phyloP scores from a whole-genome alignment of 2,797 vertebrate species.

The Danio kyathit region DNA sequence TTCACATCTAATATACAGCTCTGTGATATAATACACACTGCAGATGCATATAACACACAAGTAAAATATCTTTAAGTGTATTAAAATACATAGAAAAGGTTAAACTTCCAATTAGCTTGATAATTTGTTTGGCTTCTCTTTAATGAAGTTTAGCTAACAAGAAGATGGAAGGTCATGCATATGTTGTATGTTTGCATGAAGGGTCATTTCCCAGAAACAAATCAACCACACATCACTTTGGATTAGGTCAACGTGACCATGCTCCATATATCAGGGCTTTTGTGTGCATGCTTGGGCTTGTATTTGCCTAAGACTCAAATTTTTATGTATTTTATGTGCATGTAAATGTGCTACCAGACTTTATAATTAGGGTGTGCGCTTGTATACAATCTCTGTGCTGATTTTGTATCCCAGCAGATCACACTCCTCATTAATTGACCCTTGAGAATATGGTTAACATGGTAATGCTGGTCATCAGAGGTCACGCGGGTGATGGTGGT shows the following conservation, averaged over 20 bases:
- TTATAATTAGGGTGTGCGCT: slow-evolving; percentile 9
- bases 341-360: neutral
- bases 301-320: slow-evolving; percentile 15
- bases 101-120: neutral
- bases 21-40: neutral
- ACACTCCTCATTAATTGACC: slow-evolving; percentile 51
- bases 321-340: neutral
- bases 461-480: slow-evolving; percentile 62
- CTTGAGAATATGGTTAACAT: slow-evolving; percentile 61
- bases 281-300: slow-evolving; percentile 1
- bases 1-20: neutral
- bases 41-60: neutral
- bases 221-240: slow-evolving; percentile 78
- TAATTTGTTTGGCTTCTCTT: neutral
- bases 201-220: slow-evolving; percentile 78
- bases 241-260: slow-evolving; percentile 76
- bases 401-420: neutral
- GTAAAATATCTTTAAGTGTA: neutral
- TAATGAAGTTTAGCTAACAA: slow-evolving; percentile 48
- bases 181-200: slow-evolving; percentile 74
- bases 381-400: neutral
- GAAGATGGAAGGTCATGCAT: slow-evolving; percentile 70
- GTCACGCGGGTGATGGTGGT: slow-evolving; percentile 34
- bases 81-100: neutral
- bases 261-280: slow-evolving; percentile 51